Evolutionary conservation across 1,140 invertebrate genomes (phyloP).

Genomic region (Drosophila mojavensis): DNA sequence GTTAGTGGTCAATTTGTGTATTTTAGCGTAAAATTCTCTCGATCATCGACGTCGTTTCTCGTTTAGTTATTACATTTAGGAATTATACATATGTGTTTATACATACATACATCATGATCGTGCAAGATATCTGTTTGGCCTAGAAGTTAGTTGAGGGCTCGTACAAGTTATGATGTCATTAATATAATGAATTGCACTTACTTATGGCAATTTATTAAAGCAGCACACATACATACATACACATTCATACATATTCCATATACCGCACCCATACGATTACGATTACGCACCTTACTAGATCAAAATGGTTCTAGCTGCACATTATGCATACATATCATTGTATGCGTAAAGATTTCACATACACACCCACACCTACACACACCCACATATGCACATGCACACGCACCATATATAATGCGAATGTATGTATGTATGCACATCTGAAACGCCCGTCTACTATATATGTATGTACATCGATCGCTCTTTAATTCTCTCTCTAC

Average conservation of each 20-base stretch:
- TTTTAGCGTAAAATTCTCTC: constrained; percentile 36
- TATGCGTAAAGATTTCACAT: constrained; percentile 5
- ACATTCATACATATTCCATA: constrained; percentile 19
- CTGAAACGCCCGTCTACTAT: constrained; percentile 29
- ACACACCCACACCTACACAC: constrained; percentile 6
- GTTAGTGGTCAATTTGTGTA: constrained; percentile 34
- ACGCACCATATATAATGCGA: constrained; percentile 43
- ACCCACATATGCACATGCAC: constrained; percentile 15
- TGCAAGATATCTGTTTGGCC: constrained; percentile 46
- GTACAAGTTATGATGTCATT: constrained; percentile 7
- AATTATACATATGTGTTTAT: constrained; percentile 31
- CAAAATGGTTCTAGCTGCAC: constrained; percentile 34
- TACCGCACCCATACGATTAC: constrained; percentile 22
- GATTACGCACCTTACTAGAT: constrained; percentile 31
- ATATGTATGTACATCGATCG: background rate
- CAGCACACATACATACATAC: constrained; percentile 32
- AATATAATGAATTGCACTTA: constrained; percentile 44
- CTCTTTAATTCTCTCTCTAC: constrained; percentile 3
- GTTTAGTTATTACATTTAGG: constrained; percentile 8
- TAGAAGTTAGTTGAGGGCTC: constrained; percentile 51
- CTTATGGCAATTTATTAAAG: constrained; percentile 51
- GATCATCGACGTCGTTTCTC: constrained; percentile 23
- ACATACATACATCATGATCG: constrained; percentile 14
- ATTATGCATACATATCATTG: constrained; percentile 25
- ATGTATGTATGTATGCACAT: constrained; percentile 46